Evolutionary conservation across 2,888 invertebrate genomes (phyloP), one percentile per base, ranked within the genome.

Genomic region (Gonocerus acuteangulatus): DNA sequence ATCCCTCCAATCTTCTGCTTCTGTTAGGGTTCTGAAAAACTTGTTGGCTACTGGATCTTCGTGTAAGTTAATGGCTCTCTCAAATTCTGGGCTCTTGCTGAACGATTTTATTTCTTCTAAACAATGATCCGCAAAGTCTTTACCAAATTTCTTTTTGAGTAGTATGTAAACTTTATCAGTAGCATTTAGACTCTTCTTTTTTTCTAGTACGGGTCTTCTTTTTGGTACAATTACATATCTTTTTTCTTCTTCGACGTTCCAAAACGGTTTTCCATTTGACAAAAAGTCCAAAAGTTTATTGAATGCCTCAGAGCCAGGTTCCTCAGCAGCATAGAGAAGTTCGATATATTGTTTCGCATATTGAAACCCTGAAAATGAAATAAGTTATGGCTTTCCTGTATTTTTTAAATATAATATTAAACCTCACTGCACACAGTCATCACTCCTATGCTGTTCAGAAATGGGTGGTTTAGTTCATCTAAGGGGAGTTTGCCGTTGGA

Each of bases 261-360:
- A 54, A 44, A 54, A 54, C 15, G 54, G 54, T 44, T 22, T 54
- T 21, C 54, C 44, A 39, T 27, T 19, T 27, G 42, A 54, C 16
- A 54, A 15, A 15, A 54, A 54, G 21, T 54, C 16, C 15, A 54
- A 11, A 42, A 54, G 34, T 22, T 42, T 54, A 23, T 54, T 39
- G 18, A 22, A 54, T 1, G 18, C 42, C 23, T 22, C 36, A n/a
- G 19, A 36, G 18, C 39, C 44, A 7, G 23, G 54, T 54, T 34
- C 39, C 19, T 54, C 22, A 19, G 54, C 36, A 7, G 4, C n/a
- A 7, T 42, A 3, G 19, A 54, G 39, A 3, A 54, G 27, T 13
- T 54, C 44, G 18, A 39, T 23, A 13, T 44, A 54, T 54, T 54
- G 36, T 23, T 54, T 54, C 15, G 22, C 15, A 13, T 42, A 36